Conservation (phyloP, 2,888 invertebrate genomes). For the Cryptocheilus praepositus region DNA sequence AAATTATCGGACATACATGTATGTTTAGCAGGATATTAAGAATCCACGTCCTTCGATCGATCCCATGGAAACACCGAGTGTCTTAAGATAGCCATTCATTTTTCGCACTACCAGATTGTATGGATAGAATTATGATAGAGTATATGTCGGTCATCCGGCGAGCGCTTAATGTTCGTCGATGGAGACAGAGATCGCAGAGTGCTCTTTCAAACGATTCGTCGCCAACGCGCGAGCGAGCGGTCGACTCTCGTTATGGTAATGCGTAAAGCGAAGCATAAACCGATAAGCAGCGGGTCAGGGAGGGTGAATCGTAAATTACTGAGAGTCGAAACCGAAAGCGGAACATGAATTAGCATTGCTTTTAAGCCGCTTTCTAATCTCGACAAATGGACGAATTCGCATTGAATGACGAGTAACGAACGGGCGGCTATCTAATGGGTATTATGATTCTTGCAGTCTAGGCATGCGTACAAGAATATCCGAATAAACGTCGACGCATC, state of each 20-base stretch:
- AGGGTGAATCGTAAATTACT: constrained; percentile 57
- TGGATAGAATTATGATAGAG: no score
- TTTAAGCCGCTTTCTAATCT: constrained; percentile 68
- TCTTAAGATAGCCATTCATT: background rate
- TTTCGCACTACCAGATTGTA: no score
- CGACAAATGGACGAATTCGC: constrained; percentile 61
- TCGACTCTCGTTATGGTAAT: constrained; percentile 45
- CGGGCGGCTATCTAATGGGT: constrained; percentile 26
- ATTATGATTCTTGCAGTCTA: no score
- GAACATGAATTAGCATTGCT: constrained; percentile 63
- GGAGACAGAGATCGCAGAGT: background rate
- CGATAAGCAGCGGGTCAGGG: constrained; percentile 46
- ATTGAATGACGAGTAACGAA: constrained; percentile 65
- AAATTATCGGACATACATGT: background rate
- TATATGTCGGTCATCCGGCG: constrained; percentile 68
- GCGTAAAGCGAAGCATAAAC: constrained; percentile 46
- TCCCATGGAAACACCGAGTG: no score
- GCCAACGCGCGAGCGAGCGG: constrained; percentile 12
- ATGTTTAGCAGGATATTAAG: background rate
- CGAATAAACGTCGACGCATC: no score
- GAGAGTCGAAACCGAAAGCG: constrained; percentile 45
- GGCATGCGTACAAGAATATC: no score
- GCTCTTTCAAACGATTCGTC: background rate
- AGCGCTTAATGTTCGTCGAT: background rate
- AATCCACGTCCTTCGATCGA: no score